Base-by-base conservation (phyloP, 1,140 invertebrate species). In the Macrocentrus cingulum region DNA sequence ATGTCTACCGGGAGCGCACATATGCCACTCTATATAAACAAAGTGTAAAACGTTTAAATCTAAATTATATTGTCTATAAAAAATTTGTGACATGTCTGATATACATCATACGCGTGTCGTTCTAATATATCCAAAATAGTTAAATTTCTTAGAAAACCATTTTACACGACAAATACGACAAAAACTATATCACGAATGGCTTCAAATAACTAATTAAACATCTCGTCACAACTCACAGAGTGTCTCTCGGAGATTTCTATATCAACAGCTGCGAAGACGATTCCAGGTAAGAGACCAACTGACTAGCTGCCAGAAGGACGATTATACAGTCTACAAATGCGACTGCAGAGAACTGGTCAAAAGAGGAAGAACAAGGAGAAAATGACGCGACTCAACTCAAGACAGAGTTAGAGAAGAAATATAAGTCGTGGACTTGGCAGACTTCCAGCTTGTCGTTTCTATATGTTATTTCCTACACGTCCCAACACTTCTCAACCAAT, bases 191-290 rank as follows among this genome's bases (percentile, higher is more conserved):
- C 16, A 16, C 11, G 39, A 32, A 61, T 57, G 57, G 58, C 56
- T 55, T 54, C 50, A 56, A 58, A 57, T 62, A 58, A 62, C 56
- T 62, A 62, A 62, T 62, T 41, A 57, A 48, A 52, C 18, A 55
- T 58, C 60, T 22, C 51, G 29, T 18, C 54, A 54, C 52, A 48
- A 16, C 29, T 54, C 57, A 54, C 15, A 19, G n/a, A 18, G 29
- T 18, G 36, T 39, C 16, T 42, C 20, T 29, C 50, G 15, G 42
- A 57, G 54, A 61, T 61, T 61, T 61, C 60, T 61, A 61, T 56
- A 61, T 61, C 54, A 61, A 61, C 60, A 61, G 60, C 60, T 61
- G 60, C 36, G 44, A 37, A 15, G 44, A 42, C 2, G 39, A 56
- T 61, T 61, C 60, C 54, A 46, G 54, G 60, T 61, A 61, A 61